A percentile compares a stretch with the other conserved stretches of the same genome.
Conservation (phyloP, 1,140 invertebrate genomes). For the Dinothrombium tinctorium region DNA sequence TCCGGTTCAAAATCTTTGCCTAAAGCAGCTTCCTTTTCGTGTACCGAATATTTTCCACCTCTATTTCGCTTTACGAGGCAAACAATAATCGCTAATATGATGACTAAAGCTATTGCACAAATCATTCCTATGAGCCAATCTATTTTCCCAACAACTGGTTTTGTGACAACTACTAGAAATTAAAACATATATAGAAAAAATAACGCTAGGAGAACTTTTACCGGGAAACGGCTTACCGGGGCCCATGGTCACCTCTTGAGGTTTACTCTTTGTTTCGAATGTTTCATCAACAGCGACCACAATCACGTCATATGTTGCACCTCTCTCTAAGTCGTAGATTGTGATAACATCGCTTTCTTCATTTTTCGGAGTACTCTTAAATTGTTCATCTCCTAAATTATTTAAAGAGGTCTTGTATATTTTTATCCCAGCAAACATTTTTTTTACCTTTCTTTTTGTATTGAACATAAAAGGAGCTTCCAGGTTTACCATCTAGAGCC, state of each 20-base stretch:
- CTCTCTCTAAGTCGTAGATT: constrained; percentile 48
- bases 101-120: constrained; percentile 71
- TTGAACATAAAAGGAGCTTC: constrained; percentile 68
- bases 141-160: too few relatives aligned
- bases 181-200: too few relatives aligned
- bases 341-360: constrained; percentile 36
- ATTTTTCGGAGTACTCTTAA: constrained; percentile 39
- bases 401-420: too few relatives aligned
- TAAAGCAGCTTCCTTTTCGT: constrained; percentile 74
- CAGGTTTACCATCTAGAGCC: constrained; percentile 35
- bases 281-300: constrained; percentile 77
- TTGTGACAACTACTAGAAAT: too few relatives aligned
- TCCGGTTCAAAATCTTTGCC: constrained; percentile 63
- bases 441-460: constrained; percentile 32
- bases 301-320: constrained; percentile 61
- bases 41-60: constrained; percentile 83
- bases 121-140: constrained; percentile 90
- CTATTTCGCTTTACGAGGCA: constrained; percentile 78
- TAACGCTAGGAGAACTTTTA: too few relatives aligned
- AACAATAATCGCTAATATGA: constrained; percentile 77
- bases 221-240: constrained; percentile 6
- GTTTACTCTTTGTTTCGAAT: constrained; percentile 39
- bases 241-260: constrained; percentile 45
- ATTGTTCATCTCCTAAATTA: constrained; percentile 25
- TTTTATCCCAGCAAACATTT: too few relatives aligned